Conservation (phyloP, 2,113 vertebrate species). For the Phrynosoma platyrhinos region DNA sequence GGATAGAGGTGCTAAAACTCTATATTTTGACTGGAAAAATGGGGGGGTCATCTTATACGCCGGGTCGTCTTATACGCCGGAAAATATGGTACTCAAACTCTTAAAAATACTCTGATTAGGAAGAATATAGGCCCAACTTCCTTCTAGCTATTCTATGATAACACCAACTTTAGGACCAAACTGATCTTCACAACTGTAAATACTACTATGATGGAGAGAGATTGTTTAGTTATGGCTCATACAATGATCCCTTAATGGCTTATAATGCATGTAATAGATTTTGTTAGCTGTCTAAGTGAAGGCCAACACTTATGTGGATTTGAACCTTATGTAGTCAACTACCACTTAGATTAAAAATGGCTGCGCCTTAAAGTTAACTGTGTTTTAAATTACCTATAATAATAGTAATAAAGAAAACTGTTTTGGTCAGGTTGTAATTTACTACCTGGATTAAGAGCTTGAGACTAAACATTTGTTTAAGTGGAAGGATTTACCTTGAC, state of each 20-base stretch:
- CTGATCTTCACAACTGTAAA: not conserved
- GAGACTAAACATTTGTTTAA: constrained; percentile 50
- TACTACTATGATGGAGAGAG: not conserved
- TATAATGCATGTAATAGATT: not conserved
- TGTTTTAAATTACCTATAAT: constrained; percentile 37
- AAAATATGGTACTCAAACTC: too few species aligned
- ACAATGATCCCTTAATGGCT: not conserved
- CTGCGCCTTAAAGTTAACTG: constrained; percentile 28
- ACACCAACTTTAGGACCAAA: not conserved
- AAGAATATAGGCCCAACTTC: not conserved
- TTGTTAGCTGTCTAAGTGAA: constrained; percentile 9
- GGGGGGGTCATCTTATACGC: too few species aligned
- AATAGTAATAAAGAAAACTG: constrained; percentile 32
- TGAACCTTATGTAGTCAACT: not conserved
- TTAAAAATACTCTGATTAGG: too few species aligned
- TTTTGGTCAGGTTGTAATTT: constrained; percentile 40
- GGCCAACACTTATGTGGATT: not conserved
- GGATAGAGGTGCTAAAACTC: too few species aligned
- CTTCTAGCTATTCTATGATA: not conserved
- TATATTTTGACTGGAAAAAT: too few species aligned
- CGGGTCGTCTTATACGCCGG: too few species aligned
- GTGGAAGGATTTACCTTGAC: constrained; percentile 11
- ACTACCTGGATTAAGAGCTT: constrained; percentile 34
- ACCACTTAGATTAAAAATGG: constrained; percentile 14
- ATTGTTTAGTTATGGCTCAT: not conserved